Evolutionary conservation across 2,797 vertebrate genomes (phyloP), one percentile per base, ranked within the genome.

Genomic region (Tokudaia muenninki): DNA sequence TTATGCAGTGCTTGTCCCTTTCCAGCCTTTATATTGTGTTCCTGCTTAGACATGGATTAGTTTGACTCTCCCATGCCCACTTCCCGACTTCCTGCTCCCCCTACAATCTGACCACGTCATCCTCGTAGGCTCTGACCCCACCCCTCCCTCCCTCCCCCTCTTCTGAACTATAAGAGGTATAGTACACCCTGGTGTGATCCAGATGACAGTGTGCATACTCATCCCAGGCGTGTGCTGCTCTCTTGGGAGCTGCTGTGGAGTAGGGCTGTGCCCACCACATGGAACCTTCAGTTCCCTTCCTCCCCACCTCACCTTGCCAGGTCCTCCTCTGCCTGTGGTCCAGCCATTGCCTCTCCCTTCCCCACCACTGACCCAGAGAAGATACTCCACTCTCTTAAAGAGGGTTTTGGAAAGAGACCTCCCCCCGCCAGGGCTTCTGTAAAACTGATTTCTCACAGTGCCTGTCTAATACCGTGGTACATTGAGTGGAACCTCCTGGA

Each of bases 401-500:
- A 34, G 47, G 90, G 79, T 97, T 94, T 78, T 24, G 79, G 67
- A 96, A 93, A 80, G 79, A 94, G 37, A 31, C 93, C 74, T n/a
- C 70, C 67, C 74, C 31, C 91, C 80, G 59, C 67, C 77, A 59
- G 92, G 90, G 70, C 96, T 90, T 91, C 95, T 82, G 59, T 94
- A 37, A 96, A 97, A 52, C 13, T 10, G 57, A 70, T 77, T 96
- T 94, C 82, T 44, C 82, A 47, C 10, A 22, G 37, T 41, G 29
- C 94, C 52, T 92, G 2, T 91, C 90, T 87, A 70, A 81, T 92
- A 67, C 70, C 19, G 1, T 89, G 86, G n/a, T 59, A 63, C 91
- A 94, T 94, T 31, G 70, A 90, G 13, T 94, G 67, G 95, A 96
- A 86, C 90, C 87, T 96, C 95, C 75, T 97, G 78, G 57, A 96